Evolutionary conservation across 30 jellyfish, hydroid and myxozoan genomes (phyloP), one percentile per base, ranked within the genome.

Genomic region (Hydractinia echinata): DNA sequence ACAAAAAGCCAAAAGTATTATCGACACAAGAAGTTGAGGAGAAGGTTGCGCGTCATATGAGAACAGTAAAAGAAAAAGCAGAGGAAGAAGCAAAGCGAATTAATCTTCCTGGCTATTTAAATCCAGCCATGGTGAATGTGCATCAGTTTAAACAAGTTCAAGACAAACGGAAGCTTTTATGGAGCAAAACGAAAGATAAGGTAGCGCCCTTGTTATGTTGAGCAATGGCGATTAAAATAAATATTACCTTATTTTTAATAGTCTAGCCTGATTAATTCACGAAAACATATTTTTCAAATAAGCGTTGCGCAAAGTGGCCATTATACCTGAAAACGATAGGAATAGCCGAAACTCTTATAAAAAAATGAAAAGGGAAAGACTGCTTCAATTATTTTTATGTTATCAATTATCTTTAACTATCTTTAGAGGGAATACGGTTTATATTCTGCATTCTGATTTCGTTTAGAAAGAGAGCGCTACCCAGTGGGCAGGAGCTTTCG

Each of bases 51-150:
- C 86, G 82, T 6, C 98, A 92, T 73, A 86, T 92, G 96, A 76
- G 66, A 44, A 84, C 76, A 49, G 88, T 92, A 85, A 80, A 92
- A 53, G 92, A 82, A 51, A 92, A 87, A 62, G 94, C 94, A 4
- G 95, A 82, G 50, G 95, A 92, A 67, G 96, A 83, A 66, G 98
- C 98, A 0, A 92, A 87, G 68, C 74, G 86, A 51, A 81, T 87
- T 4, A 92, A 92, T 55, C 89, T 92, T 19, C 98, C 98, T 4
- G 82, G 93, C 66, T 92, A 92, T 56, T 71, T 92, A 79, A 92
- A 92, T 71, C 98, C 98, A 4, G 96, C 96, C 15, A 92, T 92
- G 98, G 84, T 92, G 8, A 92, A 92, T 84, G 98, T 87, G 19
- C 89, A 84, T 6, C 98, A 92, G 71, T 92, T 92, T 55, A 92